Evolutionary conservation across 2,888 invertebrate genomes (phyloP).

Genomic region (Leptinotarsa peninsularis): DNA sequence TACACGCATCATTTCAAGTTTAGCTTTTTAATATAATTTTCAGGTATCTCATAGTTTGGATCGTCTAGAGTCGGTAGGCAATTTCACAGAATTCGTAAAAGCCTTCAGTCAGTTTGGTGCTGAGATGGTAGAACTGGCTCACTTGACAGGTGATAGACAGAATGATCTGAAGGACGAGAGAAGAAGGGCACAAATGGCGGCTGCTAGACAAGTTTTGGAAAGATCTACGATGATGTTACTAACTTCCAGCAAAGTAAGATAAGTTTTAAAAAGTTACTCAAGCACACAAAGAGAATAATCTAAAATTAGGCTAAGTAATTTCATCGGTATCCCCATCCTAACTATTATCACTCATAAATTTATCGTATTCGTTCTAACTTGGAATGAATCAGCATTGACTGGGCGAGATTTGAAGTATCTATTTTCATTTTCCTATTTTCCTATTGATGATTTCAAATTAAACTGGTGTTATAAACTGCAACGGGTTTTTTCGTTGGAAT

Average conservation of each 20-base stretch:
- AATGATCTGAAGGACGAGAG: constrained; percentile 94
- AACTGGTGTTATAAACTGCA: no score
- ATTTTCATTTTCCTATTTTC: no score
- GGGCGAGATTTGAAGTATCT: no score
- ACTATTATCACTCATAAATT: neutral
- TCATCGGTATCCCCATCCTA: neutral
- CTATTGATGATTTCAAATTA: no score
- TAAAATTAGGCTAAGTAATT: neutral
- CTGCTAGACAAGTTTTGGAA: constrained; percentile 94
- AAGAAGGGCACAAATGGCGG: constrained; percentile 94
- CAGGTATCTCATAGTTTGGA: constrained; percentile 85
- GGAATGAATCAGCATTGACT: no score
- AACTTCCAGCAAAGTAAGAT: constrained; percentile 90
- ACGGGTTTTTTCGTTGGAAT: no score
- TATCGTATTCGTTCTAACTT: neutral
- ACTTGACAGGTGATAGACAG: constrained; percentile 85
- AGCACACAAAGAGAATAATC: neutral
- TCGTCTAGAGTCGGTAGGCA: constrained; percentile 87
- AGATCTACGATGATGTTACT: constrained; percentile 96
- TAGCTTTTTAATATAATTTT: neutral
- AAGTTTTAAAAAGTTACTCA: constrained; percentile 4
- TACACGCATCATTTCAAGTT: no score
- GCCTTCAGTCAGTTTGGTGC: constrained; percentile 98
- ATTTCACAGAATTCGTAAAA: constrained; percentile 97
- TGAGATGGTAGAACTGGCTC: constrained; percentile 98